Evolutionary conservation across 1,140 invertebrate genomes (phyloP), one percentile per base, ranked within the genome.

Genomic region (Charaxes varanes): DNA sequence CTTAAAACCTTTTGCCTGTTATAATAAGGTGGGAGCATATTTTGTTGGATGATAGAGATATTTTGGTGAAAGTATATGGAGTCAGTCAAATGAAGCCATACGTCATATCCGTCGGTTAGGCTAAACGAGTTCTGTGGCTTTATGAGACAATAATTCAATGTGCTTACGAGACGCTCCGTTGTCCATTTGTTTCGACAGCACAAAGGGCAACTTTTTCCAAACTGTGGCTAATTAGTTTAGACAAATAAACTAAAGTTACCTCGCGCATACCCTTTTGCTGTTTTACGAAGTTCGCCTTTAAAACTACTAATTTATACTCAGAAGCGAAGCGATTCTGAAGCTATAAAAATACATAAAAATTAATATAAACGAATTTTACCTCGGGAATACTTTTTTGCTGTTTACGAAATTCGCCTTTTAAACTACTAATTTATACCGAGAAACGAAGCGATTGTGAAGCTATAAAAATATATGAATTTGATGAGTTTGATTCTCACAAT

Each of bases 121-220:
- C 51, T 36, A 64, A 62, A 62, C 54, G 58, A 72, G 51, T 58
- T 52, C 59, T 57, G 59, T 51, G 55, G 56, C 27, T 80, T 80
- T 80, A 80, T 50, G 73, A 67, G 54, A 68, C 59, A 55, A 80
- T 80, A 78, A 76, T 76, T 80, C 72, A 80, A 76, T 77, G 71
- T 76, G 54, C 72, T 80, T 80, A 80, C 66, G 72, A 80, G 76
- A 59, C 47, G 31, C 53, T 46, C 44, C 41, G 31, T 48, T 63
- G 49, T 53, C 52, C 61, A 51, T 73, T 73, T 61, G 68, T 61
- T 58, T 61, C 61, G 57, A 59, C 58, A 59, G 35, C 47, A 53
- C 45, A 42, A 59, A 45, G 35, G 28, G 5, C 6, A 22, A 28
- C 30, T 41, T 32, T 38, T 37, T 36, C 31, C 26, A 27, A 26